Base-by-base conservation (phyloP, 2,888 invertebrate species). In the Mesochorus sp. region DNA sequence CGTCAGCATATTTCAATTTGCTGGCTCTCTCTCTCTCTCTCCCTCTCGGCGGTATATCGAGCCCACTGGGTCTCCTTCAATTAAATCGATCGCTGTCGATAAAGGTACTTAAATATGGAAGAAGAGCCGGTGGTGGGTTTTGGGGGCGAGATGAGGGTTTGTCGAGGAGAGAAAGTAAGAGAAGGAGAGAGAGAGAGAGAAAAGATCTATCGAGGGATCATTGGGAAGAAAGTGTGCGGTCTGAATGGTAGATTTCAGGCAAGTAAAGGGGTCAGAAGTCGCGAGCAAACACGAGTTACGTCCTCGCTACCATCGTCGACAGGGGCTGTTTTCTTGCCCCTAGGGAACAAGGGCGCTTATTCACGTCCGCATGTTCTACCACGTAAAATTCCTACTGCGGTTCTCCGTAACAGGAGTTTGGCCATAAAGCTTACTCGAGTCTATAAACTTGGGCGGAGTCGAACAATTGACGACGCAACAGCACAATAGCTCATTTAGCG, bases 401-500 rank as follows among this genome's bases (percentile, higher is more conserved):
- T 68, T 19, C 51, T 61, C 68, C 57, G 70, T 74, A 64, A 68
- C 51, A 66, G 21, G 10, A 26, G 10, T 47, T 78, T 66, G 53
- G 70, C 66, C 66, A 71, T 47, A 61, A 74, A 47, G 66, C 59
- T 70, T 74, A 47, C 31, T 47, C 72, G 62, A 68, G 74, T 55
- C 51, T 10, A 71, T 66, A 53, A 78, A 66, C 59, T 47, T 44
- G 37, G 66, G 51, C 24, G 31, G 70, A 66, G 66, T 59, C 74
- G 66, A 51, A 21, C 78, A 71, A 78, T 75, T 64, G 78, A 82
- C n/a, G n/a, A n/a, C 73, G 79, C 73, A 82, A 83, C 79, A 88
- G 88, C 88, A 83, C 80, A 89, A 90, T 89, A 85, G 86, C 70
- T 74, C 85, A 83, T 85, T 87, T 88, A 89, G 87, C 86, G 88